Base-by-base conservation (phyloP, 2,797 vertebrate species). In the Sebastes aleutianus region DNA sequence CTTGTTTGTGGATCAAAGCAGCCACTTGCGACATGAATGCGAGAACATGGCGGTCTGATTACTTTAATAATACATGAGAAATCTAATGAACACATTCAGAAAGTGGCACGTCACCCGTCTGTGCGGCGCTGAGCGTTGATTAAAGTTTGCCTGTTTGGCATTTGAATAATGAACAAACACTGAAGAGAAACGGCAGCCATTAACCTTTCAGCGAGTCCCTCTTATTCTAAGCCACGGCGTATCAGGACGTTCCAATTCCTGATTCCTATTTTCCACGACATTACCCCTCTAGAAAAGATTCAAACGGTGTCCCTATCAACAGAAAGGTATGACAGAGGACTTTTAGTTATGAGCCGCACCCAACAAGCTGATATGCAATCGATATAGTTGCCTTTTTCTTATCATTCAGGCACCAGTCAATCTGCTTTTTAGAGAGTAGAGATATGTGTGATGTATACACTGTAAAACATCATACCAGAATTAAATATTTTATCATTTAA, bases 151-250 rank as follows among this genome's bases (percentile, higher is more conserved):
- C 88, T 93, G 94, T 94, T 95, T 96, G 95, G 93, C 95, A 96
- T 96, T 96, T 96, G 91, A 95, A 93, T 96, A 96, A 96, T 96
- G 93, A 94, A 95, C 94, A 95, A 95, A 95, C 93, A 95, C 86
- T 88, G 91, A 76, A 81, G 79, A 92, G 88, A 94, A 96, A 95
- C 92, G 85, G 90, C 91, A 91, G 88, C 88, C 89, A 95, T 96
- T 96, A 95, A 96, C 95, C 95, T 96, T 96, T 96, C 76, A 90
- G 80, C 36, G 84, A 89, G 89, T 78, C 86, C 71, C 62, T 85
- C 76, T 88, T 91, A 90, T 89, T 92, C 81, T 74, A 85, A 95
- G 91, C 80, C 88, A 47, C n/a, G 5, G 65, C 57, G 53, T 84
- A 91, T 86, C 75, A 54, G 59, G 78, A 84, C 43, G 36, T 88